Conservation (phyloP, 2,888 invertebrate species). For the Cerceris ruficornis region DNA sequence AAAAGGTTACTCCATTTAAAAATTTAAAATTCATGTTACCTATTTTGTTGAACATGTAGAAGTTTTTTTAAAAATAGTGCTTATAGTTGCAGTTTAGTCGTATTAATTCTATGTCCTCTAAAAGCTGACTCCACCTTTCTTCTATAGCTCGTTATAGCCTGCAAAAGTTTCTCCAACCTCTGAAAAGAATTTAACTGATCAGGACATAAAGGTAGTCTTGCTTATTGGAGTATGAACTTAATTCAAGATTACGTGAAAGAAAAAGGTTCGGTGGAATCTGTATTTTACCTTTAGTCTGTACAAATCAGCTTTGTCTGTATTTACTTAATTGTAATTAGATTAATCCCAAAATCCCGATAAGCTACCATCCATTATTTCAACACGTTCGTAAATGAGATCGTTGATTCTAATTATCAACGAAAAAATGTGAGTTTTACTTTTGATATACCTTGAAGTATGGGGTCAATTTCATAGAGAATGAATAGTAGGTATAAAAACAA, state of each 20-base stretch:
- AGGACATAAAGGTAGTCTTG: slow-evolving; percentile 24
- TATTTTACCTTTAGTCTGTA: not conserved
- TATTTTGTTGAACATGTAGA: not conserved
- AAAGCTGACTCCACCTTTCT: slow-evolving; percentile 31
- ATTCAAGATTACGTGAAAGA: slow-evolving; percentile 9
- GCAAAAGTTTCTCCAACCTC: slow-evolving; percentile 26
- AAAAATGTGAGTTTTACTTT: too few species aligned
- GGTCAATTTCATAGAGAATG: too few species aligned
- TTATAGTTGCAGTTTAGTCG: not conserved
- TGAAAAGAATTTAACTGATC: slow-evolving; percentile 31
- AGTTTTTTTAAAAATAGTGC: not conserved
- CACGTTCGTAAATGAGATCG: too few species aligned
- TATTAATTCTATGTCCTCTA: not conserved
- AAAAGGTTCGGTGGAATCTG: not conserved
- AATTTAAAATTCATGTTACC: too few species aligned
- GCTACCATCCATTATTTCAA: too few species aligned
- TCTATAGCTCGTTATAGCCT: slow-evolving; percentile 17
- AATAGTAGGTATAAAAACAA: too few species aligned
- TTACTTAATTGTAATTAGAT: too few species aligned
- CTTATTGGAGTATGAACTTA: slow-evolving; percentile 1
- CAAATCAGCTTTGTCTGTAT: not conserved
- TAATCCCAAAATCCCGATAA: too few species aligned
- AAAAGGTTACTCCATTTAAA: too few species aligned
- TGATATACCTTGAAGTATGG: too few species aligned
- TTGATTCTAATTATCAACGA: too few species aligned